phyloP scores from a whole-genome alignment of 2,888 invertebrate genomes.

The Cerceris ruficornis region DNA sequence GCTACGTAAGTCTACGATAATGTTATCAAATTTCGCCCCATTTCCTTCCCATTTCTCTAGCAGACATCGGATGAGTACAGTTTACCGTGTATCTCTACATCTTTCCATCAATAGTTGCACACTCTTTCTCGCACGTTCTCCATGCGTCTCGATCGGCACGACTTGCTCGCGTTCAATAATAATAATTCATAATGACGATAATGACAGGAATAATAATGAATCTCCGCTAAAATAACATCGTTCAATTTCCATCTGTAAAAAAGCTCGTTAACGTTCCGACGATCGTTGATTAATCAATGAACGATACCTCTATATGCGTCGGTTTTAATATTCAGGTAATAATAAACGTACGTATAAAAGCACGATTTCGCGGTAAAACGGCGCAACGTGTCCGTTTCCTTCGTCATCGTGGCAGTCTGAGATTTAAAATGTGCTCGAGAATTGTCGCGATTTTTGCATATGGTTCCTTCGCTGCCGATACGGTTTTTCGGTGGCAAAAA shows the following conservation, averaged over 20 bases:
- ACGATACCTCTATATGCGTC: constrained; percentile 22
- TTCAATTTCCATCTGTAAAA: constrained; percentile 36
- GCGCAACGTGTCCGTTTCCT: constrained; percentile 19
- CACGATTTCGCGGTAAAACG: constrained; percentile 29
- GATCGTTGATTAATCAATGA: constrained; percentile 36
- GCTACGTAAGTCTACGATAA: constrained; percentile 52
- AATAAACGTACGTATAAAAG: constrained; percentile 34
- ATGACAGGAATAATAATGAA: background rate
- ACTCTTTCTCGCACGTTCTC: background rate
- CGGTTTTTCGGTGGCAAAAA: constrained; percentile 9
- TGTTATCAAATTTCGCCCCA: constrained; percentile 45
- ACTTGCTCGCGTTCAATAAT: background rate
- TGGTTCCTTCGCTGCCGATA: constrained; percentile 2
- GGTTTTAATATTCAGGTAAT: constrained; percentile 33
- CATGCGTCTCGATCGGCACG: background rate
- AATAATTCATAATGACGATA: too few relatives aligned
- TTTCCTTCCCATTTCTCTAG: constrained; percentile 11
- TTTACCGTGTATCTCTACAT: constrained; percentile 15
- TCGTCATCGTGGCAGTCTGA: constrained; percentile 35
- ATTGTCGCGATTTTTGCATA: background rate
- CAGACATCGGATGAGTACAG: constrained; percentile 30
- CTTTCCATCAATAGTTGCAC: constrained; percentile 14
- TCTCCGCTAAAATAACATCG: constrained; percentile 29
- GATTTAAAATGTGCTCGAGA: constrained; percentile 9
- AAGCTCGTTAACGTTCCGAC: constrained; percentile 54